phyloP scores from a whole-genome alignment of 2,797 vertebrate species.

The Acomys russatus region DNA sequence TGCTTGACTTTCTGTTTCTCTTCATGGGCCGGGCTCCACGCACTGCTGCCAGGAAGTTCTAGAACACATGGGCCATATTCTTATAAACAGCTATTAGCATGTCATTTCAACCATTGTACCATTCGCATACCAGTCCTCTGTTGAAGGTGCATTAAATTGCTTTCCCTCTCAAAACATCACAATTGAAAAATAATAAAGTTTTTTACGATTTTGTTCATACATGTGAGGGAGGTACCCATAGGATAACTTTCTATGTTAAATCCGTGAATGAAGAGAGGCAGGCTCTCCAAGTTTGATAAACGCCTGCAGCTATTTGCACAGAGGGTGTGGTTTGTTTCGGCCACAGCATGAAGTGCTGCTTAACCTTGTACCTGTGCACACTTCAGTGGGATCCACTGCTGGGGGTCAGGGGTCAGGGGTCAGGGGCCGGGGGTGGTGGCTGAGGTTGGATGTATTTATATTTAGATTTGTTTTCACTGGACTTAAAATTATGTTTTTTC shows the following conservation, averaged over 20 bases:
- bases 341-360: neutral
- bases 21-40: neutral
- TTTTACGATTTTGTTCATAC: neutral
- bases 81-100: conserved; percentile 39
- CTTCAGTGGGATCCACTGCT: neutral
- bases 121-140: neutral
- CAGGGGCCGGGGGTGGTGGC: neutral
- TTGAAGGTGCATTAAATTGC: neutral
- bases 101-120: neutral
- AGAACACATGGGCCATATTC: neutral
- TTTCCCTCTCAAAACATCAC: conserved; percentile 10
- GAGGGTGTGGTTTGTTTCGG: neutral
- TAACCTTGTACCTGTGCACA: neutral
- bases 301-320: neutral
- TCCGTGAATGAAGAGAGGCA: neutral
- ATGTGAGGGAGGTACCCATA: neutral
- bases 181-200: conserved; percentile 26
- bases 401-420: too few species aligned
- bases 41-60: neutral
- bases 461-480: conserved; percentile 32
- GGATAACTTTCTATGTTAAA: neutral
- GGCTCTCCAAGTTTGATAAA: neutral
- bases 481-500: conserved; percentile 8
- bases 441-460: neutral
- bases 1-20: neutral